Evolutionary conservation across 2,888 invertebrate genomes (phyloP).

Genomic region (Catocala sponsa): DNA sequence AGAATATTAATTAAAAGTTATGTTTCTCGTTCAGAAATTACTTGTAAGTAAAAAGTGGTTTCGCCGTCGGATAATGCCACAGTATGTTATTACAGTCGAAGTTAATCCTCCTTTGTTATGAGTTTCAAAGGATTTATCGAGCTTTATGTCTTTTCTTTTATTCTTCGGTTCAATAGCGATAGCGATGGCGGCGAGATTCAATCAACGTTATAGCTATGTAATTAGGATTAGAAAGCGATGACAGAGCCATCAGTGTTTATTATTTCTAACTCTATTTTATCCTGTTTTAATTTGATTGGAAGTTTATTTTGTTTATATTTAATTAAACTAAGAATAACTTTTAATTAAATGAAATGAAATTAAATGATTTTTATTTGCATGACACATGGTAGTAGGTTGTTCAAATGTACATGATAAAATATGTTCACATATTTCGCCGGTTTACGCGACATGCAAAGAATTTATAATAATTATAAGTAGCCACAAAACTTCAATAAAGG

Average conservation of each 20-base stretch:
- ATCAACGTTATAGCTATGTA: conserved; percentile 48
- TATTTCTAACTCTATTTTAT: too few relatives aligned
- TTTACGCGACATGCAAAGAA: too few relatives aligned
- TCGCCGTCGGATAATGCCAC: conserved; percentile 60
- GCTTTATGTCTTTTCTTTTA: conserved; percentile 64
- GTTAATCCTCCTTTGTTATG: conserved; percentile 78
- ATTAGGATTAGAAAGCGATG: conserved; percentile 34
- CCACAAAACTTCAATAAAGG: too few relatives aligned
- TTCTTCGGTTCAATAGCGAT: conserved; percentile 56
- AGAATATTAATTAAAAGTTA: conserved; percentile 61
- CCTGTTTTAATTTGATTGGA: too few relatives aligned
- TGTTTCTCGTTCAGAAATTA: conserved; percentile 57
- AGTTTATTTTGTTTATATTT: too few relatives aligned
- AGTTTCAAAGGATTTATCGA: conserved; percentile 71
- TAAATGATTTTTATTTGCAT: too few relatives aligned
- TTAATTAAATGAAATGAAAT: too few relatives aligned
- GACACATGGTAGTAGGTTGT: too few relatives aligned
- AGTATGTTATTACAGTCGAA: conserved; percentile 73
- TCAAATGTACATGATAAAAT: too few relatives aligned
- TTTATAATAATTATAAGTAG: too few relatives aligned
- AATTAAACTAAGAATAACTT: too few relatives aligned
- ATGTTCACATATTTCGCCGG: too few relatives aligned
- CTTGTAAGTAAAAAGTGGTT: conserved; percentile 63
- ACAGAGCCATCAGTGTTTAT: not conserved
- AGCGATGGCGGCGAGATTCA: conserved; percentile 50